Evolutionary conservation across 1,140 invertebrate genomes (phyloP).

Genomic region (Bicyclus anynana): DNA sequence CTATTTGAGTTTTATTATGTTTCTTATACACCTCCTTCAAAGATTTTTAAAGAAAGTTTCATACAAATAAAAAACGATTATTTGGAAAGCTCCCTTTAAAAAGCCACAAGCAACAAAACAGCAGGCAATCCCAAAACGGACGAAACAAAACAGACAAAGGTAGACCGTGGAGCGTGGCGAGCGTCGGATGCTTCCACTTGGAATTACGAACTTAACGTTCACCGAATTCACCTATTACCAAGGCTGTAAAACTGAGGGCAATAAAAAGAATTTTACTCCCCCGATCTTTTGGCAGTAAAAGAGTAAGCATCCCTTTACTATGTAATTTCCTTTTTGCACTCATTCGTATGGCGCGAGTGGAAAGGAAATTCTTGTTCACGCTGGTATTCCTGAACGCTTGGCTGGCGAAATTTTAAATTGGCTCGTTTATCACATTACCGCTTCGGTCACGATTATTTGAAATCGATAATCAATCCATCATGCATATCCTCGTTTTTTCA

Average conservation of each 20-base stretch:
- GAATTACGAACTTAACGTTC: conserved; percentile 11
- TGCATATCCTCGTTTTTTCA: conserved; percentile 10
- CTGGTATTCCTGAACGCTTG: conserved; percentile 15
- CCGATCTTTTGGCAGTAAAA: conserved; percentile 15
- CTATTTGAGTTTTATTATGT: too few species aligned
- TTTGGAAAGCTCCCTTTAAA: neutral
- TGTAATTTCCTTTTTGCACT: conserved; percentile 21
- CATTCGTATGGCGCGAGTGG: conserved; percentile 11
- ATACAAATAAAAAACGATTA: too few species aligned
- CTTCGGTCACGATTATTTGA: conserved; percentile 15
- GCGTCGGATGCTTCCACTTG: conserved; percentile 1
- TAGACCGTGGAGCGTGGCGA: neutral
- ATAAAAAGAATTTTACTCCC: conserved; percentile 21
- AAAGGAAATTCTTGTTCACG: conserved; percentile 17
- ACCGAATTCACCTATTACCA: conserved; percentile 12
- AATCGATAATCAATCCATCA: conserved; percentile 23
- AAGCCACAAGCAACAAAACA: neutral
- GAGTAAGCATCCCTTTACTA: conserved; percentile 20
- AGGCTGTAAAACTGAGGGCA: conserved; percentile 16
- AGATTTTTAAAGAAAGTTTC: too few species aligned
- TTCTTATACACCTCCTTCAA: too few species aligned
- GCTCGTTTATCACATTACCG: conserved; percentile 27
- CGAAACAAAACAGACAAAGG: conserved; percentile 1
- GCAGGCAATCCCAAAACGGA: neutral
- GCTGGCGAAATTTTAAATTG: conserved; percentile 30